phyloP scores from a whole-genome alignment of 2,888 invertebrate species.

The Lamellibrachia satsuma region DNA sequence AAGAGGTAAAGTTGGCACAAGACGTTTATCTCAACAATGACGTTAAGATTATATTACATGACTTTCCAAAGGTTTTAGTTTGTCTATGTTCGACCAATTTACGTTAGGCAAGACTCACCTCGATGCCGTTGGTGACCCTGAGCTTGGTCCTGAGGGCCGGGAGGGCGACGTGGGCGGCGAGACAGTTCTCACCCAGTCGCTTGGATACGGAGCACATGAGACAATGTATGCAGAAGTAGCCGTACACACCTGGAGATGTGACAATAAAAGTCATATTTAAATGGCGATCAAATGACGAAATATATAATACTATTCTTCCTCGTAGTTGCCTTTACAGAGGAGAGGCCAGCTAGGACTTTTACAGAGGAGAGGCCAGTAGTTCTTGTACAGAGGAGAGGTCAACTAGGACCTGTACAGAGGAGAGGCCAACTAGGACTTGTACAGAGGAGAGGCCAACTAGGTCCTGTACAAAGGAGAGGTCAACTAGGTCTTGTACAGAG shows the following conservation, averaged over 20 bases:
- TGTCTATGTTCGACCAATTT: background rate
- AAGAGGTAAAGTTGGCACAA: too few species aligned
- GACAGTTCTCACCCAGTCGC: background rate
- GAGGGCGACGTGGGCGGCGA: background rate
- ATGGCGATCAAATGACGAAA: background rate
- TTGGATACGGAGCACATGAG: background rate
- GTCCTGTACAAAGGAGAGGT: too few species aligned
- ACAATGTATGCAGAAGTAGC: background rate
- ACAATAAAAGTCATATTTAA: background rate
- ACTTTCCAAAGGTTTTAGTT: background rate
- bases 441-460: too few species aligned
- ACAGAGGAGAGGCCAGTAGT: too few species aligned
- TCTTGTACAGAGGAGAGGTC: too few species aligned
- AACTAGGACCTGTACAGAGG: too few species aligned
- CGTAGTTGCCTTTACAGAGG: too few species aligned
- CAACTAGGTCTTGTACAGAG: too few species aligned
- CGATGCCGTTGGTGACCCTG: background rate
- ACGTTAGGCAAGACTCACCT: background rate
- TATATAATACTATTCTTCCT: background rate
- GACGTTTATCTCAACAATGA: background rate
- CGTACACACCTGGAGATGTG: background rate
- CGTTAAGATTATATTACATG: too few species aligned
- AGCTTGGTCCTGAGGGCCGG: slow-evolving; percentile 3
- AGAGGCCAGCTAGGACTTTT: too few species aligned
- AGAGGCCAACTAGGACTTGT: too few species aligned